Percentiles rank a stretch among this genome's conserved stretches.
These are phyloP conservation scores for Dolichallabes microphthalmus DNA, from an alignment of 2,113 vertebrate genomes.

Conservation along the genomic window DNA sequence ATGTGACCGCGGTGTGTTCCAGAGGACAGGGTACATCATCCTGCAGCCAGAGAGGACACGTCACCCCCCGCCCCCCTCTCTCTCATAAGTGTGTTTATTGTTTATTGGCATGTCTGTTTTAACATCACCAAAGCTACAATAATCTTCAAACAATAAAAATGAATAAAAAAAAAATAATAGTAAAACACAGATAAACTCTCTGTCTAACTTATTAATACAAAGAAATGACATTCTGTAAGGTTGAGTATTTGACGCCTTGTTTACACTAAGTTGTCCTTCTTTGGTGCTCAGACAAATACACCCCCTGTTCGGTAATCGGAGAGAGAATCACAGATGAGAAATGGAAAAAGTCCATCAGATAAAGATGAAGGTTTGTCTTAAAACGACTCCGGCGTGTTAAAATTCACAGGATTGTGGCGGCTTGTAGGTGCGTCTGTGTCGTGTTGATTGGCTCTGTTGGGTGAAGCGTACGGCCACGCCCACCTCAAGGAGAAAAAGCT, in stretches of 20 bases:
- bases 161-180: background rate
- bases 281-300: too few relatives aligned
- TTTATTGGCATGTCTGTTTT: conserved; percentile 50
- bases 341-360: background rate
- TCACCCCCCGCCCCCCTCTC: background rate
- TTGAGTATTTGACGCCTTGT: too few relatives aligned
- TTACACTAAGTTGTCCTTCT: too few relatives aligned
- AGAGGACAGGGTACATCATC: background rate
- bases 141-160: background rate
- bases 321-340: background rate
- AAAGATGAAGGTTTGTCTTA: too few relatives aligned
- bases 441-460: too few relatives aligned
- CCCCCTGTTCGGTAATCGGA: too few relatives aligned
- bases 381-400: too few relatives aligned
- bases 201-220: too few relatives aligned
- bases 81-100: background rate
- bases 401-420: too few relatives aligned
- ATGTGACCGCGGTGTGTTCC: background rate
- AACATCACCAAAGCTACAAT: conserved; percentile 8
- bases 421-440: too few relatives aligned
- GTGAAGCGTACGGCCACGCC: rapidly evolving
- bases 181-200: background rate
- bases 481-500: too few relatives aligned
- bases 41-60: background rate
- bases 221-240: too few relatives aligned